A percentile compares a stretch with the other conserved stretches of the same genome.
These are phyloP conservation scores for Patella caerulea DNA, from an alignment of 2,888 invertebrate species.

Conservation along the genomic window DNA sequence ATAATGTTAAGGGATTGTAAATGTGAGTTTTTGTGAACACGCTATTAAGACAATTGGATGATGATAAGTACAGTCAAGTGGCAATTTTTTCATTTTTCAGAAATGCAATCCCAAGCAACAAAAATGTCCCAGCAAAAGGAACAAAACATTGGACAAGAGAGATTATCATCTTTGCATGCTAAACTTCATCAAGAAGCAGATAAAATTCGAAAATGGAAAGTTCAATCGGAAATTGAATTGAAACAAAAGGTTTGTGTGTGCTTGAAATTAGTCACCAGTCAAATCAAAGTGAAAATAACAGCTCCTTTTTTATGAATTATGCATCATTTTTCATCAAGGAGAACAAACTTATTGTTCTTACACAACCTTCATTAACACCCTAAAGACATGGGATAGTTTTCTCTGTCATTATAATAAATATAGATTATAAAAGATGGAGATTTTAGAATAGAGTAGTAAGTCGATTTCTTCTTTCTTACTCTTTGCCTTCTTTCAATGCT, in stretches of 20 bases:
- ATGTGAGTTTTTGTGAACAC: too few relatives aligned
- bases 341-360: background rate
- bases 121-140: conserved; percentile 35
- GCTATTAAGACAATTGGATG: too few relatives aligned
- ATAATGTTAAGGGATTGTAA: too few relatives aligned
- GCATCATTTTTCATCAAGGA: background rate
- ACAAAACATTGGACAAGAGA: conserved; percentile 43
- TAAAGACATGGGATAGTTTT: too few relatives aligned
- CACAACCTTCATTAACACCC: background rate
- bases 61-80: too few relatives aligned
- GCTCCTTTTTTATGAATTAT: background rate
- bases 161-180: conserved; percentile 58
- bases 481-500: too few relatives aligned
- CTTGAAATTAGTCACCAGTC: background rate
- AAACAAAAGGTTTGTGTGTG: conserved; percentile 58
- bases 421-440: too few relatives aligned
- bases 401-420: too few relatives aligned
- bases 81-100: background rate
- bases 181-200: conserved; percentile 65
- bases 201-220: conserved; percentile 66
- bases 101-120: background rate
- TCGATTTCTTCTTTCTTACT: too few relatives aligned
- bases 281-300: background rate
- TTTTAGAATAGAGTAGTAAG: too few relatives aligned
- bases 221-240: conserved; percentile 63